These are phyloP conservation scores for Ephestia elutella DNA, from an alignment of 1,140 invertebrate genomes.

Conservation along the genomic window DNA sequence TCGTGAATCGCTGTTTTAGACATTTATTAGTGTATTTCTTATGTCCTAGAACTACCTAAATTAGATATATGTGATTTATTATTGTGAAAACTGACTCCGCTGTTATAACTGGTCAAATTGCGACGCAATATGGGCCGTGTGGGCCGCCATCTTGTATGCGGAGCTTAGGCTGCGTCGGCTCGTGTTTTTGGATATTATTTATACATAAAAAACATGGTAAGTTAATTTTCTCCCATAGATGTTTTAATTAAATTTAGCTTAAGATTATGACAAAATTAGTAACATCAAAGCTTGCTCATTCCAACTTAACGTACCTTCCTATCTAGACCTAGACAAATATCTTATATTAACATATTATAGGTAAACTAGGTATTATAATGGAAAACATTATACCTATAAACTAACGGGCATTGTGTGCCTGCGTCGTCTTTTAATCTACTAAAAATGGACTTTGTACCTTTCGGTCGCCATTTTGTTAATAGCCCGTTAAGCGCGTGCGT, in stretches of 20 bases:
- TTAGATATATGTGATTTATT: not conserved
- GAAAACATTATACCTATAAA: too few relatives aligned
- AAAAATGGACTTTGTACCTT: too few relatives aligned
- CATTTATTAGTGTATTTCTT: not conserved
- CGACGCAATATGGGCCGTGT: constrained; percentile 26
- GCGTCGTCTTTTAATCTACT: too few relatives aligned
- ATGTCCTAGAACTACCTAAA: not conserved
- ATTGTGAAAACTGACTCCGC: not conserved
- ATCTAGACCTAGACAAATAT: too few relatives aligned
- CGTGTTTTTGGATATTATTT: constrained; percentile 21
- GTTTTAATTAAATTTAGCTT: not conserved
- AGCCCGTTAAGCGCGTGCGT: too few relatives aligned
- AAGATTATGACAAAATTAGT: too few relatives aligned
- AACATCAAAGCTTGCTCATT: too few relatives aligned
- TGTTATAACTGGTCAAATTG: constrained; percentile 11
- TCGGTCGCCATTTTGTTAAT: too few relatives aligned
- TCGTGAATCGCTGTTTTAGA: not conserved
- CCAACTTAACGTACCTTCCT: too few relatives aligned
- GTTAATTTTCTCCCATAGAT: constrained; percentile 20
- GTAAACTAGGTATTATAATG: too few relatives aligned
- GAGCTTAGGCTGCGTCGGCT: constrained; percentile 46
- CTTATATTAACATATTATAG: too few relatives aligned
- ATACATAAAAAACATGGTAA: constrained; percentile 42
- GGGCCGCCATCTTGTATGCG: constrained; percentile 54
- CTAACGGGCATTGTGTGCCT: too few relatives aligned